Conservation (phyloP, 2,888 invertebrate species). For the Parapristionchus giblindavisi region DNA sequence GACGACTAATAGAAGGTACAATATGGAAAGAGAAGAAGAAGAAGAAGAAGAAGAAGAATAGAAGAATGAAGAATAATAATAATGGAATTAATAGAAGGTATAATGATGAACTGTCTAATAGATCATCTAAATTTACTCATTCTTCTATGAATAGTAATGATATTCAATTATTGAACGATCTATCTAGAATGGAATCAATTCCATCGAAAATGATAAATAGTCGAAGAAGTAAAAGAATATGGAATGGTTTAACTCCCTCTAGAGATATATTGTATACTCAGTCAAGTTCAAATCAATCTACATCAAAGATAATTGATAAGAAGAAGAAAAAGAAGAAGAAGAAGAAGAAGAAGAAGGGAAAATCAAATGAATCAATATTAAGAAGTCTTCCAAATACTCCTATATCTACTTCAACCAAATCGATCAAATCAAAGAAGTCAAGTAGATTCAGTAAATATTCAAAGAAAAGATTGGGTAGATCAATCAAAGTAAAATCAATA, state of each 20-base stretch:
- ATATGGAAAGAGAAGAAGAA: constrained; percentile 21
- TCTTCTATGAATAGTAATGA: neutral
- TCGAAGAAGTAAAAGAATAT: neutral
- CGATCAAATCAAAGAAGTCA: neutral
- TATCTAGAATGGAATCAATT: too few relatives aligned
- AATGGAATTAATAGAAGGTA: too few relatives aligned
- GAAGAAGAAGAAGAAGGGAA: neutral
- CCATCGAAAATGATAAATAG: neutral
- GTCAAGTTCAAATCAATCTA: neutral
- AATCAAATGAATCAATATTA: too few relatives aligned
- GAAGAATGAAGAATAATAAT: constrained; percentile 1
- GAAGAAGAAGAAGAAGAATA: neutral
- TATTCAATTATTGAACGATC: neutral
- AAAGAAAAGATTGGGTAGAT: too few relatives aligned
- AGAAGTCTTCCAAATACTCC: too few relatives aligned
- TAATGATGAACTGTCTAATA: neutral
- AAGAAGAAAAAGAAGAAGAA: constrained; percentile 12
- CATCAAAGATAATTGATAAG: neutral
- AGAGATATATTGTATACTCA: neutral
- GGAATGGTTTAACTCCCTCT: neutral
- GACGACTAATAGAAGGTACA: constrained; percentile 20
- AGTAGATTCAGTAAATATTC: neutral
- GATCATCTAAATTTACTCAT: neutral
- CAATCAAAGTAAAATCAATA: too few relatives aligned
- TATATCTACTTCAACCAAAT: too few relatives aligned